phyloP scores from a whole-genome alignment of 2,888 invertebrate genomes.

The Phorcus lineatus region DNA sequence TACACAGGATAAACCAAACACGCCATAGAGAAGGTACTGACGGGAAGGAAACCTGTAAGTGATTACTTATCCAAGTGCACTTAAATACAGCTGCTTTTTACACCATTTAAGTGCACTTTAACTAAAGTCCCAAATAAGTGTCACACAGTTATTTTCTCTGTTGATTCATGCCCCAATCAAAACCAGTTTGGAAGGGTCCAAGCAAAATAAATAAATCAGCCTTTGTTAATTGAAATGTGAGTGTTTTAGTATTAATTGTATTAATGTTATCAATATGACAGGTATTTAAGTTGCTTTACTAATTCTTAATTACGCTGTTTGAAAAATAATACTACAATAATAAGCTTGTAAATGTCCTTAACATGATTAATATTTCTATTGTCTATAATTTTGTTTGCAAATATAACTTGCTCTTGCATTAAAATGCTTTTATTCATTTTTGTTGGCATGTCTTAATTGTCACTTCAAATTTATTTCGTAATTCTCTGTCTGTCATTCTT shows the following conservation, averaged over 20 bases:
- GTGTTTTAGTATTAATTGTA: slow-evolving; percentile 21
- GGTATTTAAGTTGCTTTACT: slow-evolving; percentile 22
- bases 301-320: slow-evolving; percentile 20
- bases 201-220: not conserved
- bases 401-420: slow-evolving; percentile 23
- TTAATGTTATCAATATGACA: not conserved
- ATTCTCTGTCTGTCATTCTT: slow-evolving; percentile 12
- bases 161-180: not conserved
- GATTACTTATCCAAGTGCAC: slow-evolving; percentile 2
- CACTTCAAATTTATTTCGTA: slow-evolving; percentile 1
- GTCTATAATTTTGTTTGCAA: slow-evolving; percentile 23
- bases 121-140: not conserved
- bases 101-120: slow-evolving; percentile 1
- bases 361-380: slow-evolving; percentile 3
- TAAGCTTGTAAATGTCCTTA: slow-evolving; percentile 23
- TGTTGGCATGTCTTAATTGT: slow-evolving; percentile 19
- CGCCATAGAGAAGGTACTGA: not conserved
- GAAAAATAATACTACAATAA: slow-evolving; percentile 18
- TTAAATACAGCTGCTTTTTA: slow-evolving; percentile 1
- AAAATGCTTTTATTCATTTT: slow-evolving; percentile 16
- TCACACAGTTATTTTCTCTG: not conserved
- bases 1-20: not conserved
- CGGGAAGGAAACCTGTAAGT: not conserved
- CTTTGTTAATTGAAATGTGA: slow-evolving; percentile 9
- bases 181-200: not conserved